A percentile compares a stretch with the other conserved stretches of the same genome.
These are phyloP conservation scores for Homarus americanus DNA, from an alignment of 1,140 invertebrate species.

Conservation along the genomic window DNA sequence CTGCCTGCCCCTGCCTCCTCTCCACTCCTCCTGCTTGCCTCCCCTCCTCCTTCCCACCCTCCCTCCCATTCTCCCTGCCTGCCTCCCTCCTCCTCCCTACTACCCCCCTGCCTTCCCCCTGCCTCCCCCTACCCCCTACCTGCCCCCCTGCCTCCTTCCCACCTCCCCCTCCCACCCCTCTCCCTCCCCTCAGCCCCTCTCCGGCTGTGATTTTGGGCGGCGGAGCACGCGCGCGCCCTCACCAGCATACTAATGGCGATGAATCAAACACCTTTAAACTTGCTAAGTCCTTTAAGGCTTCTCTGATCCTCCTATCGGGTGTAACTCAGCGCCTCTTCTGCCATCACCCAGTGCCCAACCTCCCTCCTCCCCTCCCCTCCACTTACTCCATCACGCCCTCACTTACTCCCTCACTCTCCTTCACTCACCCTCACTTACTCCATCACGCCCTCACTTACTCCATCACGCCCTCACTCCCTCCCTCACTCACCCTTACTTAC, in stretches of 20 bases:
- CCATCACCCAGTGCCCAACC: background rate
- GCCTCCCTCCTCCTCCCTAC: too few species aligned
- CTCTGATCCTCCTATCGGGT: constrained; percentile 45
- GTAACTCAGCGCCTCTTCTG: constrained; percentile 18
- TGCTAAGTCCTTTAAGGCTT: constrained; percentile 46
- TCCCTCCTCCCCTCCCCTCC: background rate
- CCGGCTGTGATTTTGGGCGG: background rate
- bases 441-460: background rate
- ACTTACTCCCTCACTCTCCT: background rate
- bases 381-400: background rate
- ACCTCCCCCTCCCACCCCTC: too few species aligned
- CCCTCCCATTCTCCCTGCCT: too few species aligned
- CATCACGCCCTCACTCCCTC: background rate
- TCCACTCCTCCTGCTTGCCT: background rate
- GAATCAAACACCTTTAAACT: constrained; percentile 52
- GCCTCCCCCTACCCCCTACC: background rate
- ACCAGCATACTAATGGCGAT: constrained; percentile 50
- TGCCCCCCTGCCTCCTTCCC: background rate
- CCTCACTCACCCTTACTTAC: background rate
- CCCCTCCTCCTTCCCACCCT: background rate
- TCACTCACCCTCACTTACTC: background rate
- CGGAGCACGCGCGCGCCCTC: constrained; percentile 19
- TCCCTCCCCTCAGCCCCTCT: background rate
- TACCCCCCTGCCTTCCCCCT: background rate
- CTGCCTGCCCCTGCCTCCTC: background rate